A percentile compares a stretch with the other conserved stretches of the same genome.
Conservation (phyloP, 2,888 invertebrate genomes). For the Ophion ellenae region DNA sequence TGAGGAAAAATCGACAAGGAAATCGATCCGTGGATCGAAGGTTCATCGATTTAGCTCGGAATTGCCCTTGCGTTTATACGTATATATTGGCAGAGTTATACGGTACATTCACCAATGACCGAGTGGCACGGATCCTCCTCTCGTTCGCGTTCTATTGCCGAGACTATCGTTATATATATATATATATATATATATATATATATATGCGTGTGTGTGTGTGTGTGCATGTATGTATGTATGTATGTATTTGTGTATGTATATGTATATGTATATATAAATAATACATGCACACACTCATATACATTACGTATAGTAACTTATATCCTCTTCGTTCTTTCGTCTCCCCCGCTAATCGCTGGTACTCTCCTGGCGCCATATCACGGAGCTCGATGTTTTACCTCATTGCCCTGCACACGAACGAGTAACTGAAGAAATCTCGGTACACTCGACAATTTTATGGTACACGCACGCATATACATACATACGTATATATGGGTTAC, state of each 20-base stretch:
- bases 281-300: too few species aligned
- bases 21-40: not conserved
- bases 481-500: not conserved
- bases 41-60: constrained; percentile 12
- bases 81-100: constrained; percentile 72
- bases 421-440: constrained; percentile 18
- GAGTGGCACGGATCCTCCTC: constrained; percentile 82
- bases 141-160: constrained; percentile 68
- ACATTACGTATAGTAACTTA: constrained; percentile 22
- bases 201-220: too few species aligned
- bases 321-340: constrained; percentile 57
- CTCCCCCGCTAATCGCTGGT: constrained; percentile 47
- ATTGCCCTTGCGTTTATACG: constrained; percentile 22
- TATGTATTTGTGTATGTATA: not conserved
- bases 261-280: not conserved
- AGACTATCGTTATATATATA: constrained; percentile 61
- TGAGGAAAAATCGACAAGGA: not conserved
- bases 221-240: not conserved
- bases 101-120: constrained; percentile 83
- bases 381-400: constrained; percentile 26
- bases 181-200: not conserved
- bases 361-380: constrained; percentile 35
- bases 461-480: not conserved
- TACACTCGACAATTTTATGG: constrained; percentile 5
- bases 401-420: constrained; percentile 24